Evolutionary conservation across 2,797 vertebrate species (phyloP).

Genomic region (Podarcis siculus): DNA sequence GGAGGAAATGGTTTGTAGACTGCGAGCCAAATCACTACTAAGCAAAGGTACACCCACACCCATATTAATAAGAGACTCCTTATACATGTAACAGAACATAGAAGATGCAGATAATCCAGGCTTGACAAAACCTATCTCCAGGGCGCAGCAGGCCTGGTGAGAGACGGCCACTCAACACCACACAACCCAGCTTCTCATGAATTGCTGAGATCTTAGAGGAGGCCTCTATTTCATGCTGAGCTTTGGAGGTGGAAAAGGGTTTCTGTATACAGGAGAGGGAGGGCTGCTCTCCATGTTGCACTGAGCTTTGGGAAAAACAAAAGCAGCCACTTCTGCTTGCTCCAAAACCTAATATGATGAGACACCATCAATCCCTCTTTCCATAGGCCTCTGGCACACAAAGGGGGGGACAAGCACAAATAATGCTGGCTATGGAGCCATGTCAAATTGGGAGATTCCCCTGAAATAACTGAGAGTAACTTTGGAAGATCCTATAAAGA

Average conservation of each 20-base stretch:
- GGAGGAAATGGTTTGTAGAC: not conserved
- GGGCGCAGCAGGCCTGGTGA: not conserved
- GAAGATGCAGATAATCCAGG: not conserved
- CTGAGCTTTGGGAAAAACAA: not conserved
- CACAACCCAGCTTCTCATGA: not conserved
- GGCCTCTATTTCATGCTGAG: not conserved
- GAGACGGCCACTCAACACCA: not conserved
- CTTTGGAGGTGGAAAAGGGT: not conserved
- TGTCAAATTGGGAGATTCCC: not conserved
- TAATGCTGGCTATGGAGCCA: not conserved
- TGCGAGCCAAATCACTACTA: not conserved
- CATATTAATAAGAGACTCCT: not conserved
- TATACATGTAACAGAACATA: not conserved
- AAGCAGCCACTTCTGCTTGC: not conserved
- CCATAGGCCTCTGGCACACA: no score
- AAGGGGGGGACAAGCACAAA: not conserved
- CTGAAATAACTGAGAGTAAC: not conserved
- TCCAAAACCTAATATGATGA: not conserved
- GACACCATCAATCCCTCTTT: not conserved
- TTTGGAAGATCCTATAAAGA: not conserved
- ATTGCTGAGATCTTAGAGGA: not conserved
- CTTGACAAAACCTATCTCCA: not conserved
- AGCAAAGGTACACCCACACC: conserved; percentile 8
- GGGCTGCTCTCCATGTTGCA: not conserved
- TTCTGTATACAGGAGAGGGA: not conserved